Evolutionary conservation across 2,888 invertebrate genomes (phyloP).

Genomic region (Rhamphomyia laevipes): DNA sequence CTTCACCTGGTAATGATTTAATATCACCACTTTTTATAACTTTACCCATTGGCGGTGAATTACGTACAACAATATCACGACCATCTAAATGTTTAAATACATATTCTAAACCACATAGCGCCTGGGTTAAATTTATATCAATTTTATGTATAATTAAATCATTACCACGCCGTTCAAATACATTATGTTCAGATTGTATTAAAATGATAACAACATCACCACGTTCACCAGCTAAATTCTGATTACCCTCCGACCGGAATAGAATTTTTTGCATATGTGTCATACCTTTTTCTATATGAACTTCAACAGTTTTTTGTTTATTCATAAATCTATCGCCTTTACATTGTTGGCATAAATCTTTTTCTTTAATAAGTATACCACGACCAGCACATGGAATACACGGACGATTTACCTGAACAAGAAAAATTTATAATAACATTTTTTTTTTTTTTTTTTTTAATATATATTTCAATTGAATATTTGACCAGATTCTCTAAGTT

Average conservation of each 20-base stretch:
- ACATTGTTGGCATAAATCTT: conserved; percentile 72
- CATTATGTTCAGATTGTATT: conserved; percentile 65
- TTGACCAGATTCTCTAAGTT: no score
- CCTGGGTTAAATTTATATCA: conserved; percentile 71
- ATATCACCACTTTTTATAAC: conserved; percentile 73
- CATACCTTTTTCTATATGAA: conserved; percentile 84
- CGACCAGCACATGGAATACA: conserved; percentile 54
- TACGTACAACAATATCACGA: conserved; percentile 65
- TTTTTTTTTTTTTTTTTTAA: not conserved
- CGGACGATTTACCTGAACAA: conserved; percentile 22
- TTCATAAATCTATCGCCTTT: conserved; percentile 72
- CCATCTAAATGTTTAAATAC: conserved; percentile 84
- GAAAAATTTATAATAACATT: not conserved
- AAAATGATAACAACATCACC: conserved; percentile 85
- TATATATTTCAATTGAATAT: not conserved
- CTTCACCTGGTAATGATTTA: conserved; percentile 70
- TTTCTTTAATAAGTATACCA: conserved; percentile 65
- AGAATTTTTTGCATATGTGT: conserved; percentile 72
- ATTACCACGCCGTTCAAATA: conserved; percentile 65
- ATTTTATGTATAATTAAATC: conserved; percentile 58
- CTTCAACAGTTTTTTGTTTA: conserved; percentile 74
- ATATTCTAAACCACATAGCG: conserved; percentile 80
- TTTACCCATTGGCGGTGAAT: conserved; percentile 65
- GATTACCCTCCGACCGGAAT: conserved; percentile 83
- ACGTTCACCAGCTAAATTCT: conserved; percentile 71